Conservation (phyloP, 2,888 invertebrate genomes). For the Caenorhabditis sp. region DNA sequence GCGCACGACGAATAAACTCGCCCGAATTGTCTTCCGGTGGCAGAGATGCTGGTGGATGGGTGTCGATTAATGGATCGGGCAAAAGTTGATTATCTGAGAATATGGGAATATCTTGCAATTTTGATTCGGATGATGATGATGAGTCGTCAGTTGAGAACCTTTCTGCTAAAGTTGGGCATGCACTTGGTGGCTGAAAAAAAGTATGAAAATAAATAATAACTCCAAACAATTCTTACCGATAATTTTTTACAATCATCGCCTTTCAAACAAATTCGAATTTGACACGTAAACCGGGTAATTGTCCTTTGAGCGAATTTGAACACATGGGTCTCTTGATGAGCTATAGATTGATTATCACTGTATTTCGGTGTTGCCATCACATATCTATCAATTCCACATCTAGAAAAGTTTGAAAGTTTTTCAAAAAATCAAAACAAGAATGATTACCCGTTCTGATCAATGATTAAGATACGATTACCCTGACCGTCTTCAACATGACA, state of each 20-base stretch:
- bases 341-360: conserved; percentile 58
- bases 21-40: conserved; percentile 35
- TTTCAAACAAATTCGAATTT: conserved; percentile 67
- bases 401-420: conserved; percentile 21
- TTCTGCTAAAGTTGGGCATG: conserved; percentile 57
- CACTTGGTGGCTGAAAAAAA: conserved; percentile 52
- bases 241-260: conserved; percentile 64
- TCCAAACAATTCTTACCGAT: conserved; percentile 46
- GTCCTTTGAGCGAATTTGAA: conserved; percentile 70
- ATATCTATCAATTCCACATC: conserved; percentile 69
- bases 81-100: background rate
- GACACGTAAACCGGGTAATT: conserved; percentile 68
- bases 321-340: conserved; percentile 69
- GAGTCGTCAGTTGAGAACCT: conserved; percentile 26
- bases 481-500: conserved; percentile 70
- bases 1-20: conserved; percentile 43
- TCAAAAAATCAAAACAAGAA: background rate
- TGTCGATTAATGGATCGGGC: conserved; percentile 13
- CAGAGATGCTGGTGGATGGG: conserved; percentile 22
- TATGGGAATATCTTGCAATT: background rate
- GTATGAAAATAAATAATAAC: background rate
- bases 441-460: conserved; percentile 67
- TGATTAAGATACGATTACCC: conserved; percentile 69
- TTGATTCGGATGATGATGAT: background rate
- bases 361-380: conserved; percentile 68